Percentiles rank a stretch among this genome's conserved stretches.
Evolutionary conservation across 1,140 invertebrate genomes (phyloP).

Genomic region (Rhagoletis zephyria): DNA sequence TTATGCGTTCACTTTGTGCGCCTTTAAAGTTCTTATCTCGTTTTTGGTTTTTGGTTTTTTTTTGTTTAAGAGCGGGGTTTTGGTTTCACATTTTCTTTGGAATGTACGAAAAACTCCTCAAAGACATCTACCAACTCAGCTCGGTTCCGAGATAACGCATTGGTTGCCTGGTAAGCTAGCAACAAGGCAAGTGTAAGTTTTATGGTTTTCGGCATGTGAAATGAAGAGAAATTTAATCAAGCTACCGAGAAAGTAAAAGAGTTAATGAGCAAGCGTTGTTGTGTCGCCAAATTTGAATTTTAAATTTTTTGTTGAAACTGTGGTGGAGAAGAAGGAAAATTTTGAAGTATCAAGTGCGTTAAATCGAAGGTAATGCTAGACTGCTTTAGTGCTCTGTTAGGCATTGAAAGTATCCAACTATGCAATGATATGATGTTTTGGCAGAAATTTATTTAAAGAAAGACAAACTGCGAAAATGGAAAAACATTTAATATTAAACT

Average conservation of each 20-base stretch:
- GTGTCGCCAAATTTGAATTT: conserved; percentile 38
- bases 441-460: too few relatives aligned
- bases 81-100: conserved; percentile 3
- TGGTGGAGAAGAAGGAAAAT: not conserved
- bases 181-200: not conserved
- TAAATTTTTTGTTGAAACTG: not conserved
- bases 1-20: conserved; percentile 63
- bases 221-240: conserved; percentile 43
- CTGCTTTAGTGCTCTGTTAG: not conserved
- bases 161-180: not conserved
- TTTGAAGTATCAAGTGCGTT: not conserved
- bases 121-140: not conserved
- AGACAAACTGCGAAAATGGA: too few relatives aligned
- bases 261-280: conserved; percentile 33
- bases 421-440: not conserved
- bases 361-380: not conserved
- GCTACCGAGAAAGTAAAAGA: not conserved
- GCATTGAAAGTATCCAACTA: not conserved
- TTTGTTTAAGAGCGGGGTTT: not conserved
- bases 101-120: not conserved
- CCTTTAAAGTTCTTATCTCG: conserved; percentile 53
- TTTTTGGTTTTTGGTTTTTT: not conserved
- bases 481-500: too few relatives aligned
- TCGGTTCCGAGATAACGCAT: not conserved
- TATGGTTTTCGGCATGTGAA: not conserved